These are phyloP conservation scores for Hydractinia symbiolongicarpus DNA, from an alignment of 30 jellyfish, hydroid and myxozoan genomes.

Conservation along the genomic window DNA sequence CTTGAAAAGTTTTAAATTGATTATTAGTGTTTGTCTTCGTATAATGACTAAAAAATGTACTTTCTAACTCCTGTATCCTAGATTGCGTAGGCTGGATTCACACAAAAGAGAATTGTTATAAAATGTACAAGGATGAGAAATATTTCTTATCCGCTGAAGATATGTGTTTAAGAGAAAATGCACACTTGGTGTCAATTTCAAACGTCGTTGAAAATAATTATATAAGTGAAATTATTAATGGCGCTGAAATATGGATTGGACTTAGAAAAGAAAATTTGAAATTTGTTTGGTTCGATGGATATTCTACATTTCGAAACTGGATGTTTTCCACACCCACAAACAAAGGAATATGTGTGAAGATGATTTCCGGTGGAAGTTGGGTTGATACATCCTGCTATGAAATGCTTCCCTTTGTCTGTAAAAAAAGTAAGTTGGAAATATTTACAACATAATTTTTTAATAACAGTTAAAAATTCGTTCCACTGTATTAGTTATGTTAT, in stretches of 20 bases:
- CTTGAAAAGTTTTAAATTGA: too few species aligned
- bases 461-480: too few species aligned
- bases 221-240: neutral
- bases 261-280: neutral
- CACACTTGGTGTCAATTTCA: neutral
- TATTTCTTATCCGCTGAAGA: neutral
- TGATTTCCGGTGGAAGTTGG: conserved; percentile 11
- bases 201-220: neutral
- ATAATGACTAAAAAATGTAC: too few species aligned
- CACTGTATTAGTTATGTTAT: too few species aligned
- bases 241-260: neutral
- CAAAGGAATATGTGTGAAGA: neutral
- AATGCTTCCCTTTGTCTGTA: neutral
- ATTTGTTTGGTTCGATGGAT: neutral
- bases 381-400: conserved; percentile 6
- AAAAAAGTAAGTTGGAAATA: neutral
- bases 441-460: too few species aligned
- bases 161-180: neutral
- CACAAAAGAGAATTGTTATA: neutral
- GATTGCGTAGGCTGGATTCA: too few species aligned
- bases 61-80: too few species aligned
- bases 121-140: neutral
- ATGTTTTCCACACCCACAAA: neutral
- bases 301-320: neutral
- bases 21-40: too few species aligned